A percentile compares a stretch with the other conserved stretches of the same genome.
Evolutionary conservation across 2,888 invertebrate genomes (phyloP).

Genomic region (Cosmopolites sordidus): DNA sequence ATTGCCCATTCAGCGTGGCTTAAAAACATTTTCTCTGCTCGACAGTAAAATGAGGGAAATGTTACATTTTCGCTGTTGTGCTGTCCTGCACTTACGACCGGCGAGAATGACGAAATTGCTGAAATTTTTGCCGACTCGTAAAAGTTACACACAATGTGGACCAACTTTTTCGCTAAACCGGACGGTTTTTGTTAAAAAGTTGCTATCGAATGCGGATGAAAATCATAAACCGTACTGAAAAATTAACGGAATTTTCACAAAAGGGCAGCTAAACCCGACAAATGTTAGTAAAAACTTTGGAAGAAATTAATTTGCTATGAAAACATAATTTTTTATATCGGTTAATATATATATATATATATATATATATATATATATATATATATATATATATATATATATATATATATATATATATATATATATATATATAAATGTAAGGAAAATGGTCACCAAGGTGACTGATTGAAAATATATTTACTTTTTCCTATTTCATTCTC

Average conservation of each 20-base stretch:
- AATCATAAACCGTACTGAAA: background rate
- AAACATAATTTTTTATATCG: too few species aligned
- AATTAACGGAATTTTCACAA: background rate
- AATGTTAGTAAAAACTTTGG: too few species aligned
- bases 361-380: too few species aligned
- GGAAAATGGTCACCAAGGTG: too few species aligned
- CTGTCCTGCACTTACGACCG: constrained; percentile 6
- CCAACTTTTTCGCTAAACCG: constrained; percentile 5
- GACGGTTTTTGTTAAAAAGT: background rate
- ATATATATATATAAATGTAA: too few species aligned
- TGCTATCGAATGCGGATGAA: background rate
- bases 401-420: too few species aligned
- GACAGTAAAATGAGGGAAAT: constrained; percentile 10
- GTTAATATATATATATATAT: too few species aligned
- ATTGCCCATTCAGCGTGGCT: constrained; percentile 8
- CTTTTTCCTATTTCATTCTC: too few species aligned
- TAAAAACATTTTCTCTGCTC: constrained; percentile 9
- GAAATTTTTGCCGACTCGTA: constrained; percentile 11
- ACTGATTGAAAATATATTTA: too few species aligned
- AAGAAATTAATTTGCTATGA: too few species aligned
- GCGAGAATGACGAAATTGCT: constrained; percentile 8
- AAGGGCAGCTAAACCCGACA: too few species aligned
- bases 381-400: too few species aligned
- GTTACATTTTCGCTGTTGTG: constrained; percentile 9
- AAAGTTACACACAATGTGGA: constrained; percentile 10